Evolutionary conservation across 2,113 vertebrate species (phyloP), one percentile per base, ranked within the genome.

Genomic region (Campylomormyrus numenius): DNA sequence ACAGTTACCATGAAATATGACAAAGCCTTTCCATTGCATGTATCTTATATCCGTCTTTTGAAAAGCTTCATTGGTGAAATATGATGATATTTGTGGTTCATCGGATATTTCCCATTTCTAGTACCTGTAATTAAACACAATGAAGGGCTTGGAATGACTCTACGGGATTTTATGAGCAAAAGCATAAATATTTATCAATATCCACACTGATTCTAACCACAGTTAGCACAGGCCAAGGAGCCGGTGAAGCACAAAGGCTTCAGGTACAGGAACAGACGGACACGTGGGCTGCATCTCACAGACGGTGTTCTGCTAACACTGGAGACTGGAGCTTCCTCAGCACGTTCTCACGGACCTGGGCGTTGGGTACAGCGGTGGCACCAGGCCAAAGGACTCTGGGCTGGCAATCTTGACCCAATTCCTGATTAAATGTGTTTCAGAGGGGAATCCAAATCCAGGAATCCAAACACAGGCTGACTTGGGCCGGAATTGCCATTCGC

Each of bases 1-100:
- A 93, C 93, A 92, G 92, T 93, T 95, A 94, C 93, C 93, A 92
- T 90, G 93, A 91, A 89, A 89, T 92, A 94, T 96, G 95, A 94
- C 52, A 46, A 92, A 88, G 27, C 91, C 45, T 87, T 92, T 94
- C 89, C 92, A 92, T 93, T 92, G 93, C 91, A 91, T 93, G 94
- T 94, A 90, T 92, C 92, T 94, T 93, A 89, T 91, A 93, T 93
- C 93, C 92, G 90, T 92, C 90, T 17, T 87, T 83, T 90, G 90
- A 90, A 91, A 92, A 85, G 90, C 88, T 90, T 83, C 90, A 91
- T 91, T 89, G 89, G 46, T 88, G 88, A 91, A 88, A 92, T 74
- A 13, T 58, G 88, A 85, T 90, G 89, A 88, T 90, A 53, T 87
- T 91, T 87, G 89, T 91, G 89, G 90, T 89, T 90, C 85, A 84